phyloP scores from a whole-genome alignment of 2,888 invertebrate genomes.

The Glyphotaelius pellucidus region DNA sequence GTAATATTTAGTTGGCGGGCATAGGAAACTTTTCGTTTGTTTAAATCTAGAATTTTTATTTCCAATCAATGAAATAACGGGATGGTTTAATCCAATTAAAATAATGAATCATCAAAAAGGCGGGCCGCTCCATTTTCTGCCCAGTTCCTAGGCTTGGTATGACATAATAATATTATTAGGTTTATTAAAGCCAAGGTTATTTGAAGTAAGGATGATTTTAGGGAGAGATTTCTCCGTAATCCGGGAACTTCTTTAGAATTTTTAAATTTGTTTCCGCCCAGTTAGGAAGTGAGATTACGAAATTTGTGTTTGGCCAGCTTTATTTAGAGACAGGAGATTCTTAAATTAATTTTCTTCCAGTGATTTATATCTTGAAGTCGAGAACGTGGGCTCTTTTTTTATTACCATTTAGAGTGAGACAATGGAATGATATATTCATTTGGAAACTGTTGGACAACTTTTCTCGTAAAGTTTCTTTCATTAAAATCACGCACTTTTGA shows the following conservation, averaged over 20 bases:
- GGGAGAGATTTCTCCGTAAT: not conserved
- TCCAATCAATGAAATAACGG: not conserved
- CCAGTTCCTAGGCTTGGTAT: not conserved
- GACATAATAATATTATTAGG: not conserved
- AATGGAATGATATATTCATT: conserved; percentile 19
- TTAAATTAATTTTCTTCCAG: conserved; percentile 62
- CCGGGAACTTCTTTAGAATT: not conserved
- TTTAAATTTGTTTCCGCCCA: conserved; percentile 4
- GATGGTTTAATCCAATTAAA: not conserved
- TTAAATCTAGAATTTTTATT: not conserved
- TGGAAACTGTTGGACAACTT: not conserved
- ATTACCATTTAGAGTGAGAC: conserved; percentile 27
- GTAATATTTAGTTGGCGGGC: not conserved
- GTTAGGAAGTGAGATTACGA: conserved; percentile 55
- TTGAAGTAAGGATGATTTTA: not conserved
- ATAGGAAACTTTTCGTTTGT: not conserved
- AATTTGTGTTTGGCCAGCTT: conserved; percentile 63
- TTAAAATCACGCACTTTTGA: conserved; percentile 8
- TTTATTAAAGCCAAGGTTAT: not conserved
- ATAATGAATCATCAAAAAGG: not conserved
- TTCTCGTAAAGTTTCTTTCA: not conserved
- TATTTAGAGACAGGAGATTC: conserved; percentile 56
- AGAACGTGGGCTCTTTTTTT: conserved; percentile 31
- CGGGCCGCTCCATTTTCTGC: not conserved
- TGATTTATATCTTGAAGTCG: conserved; percentile 59